Percentiles rank a stretch among this genome's conserved stretches.
Evolutionary conservation across 2,888 invertebrate species (phyloP).

Genomic region (Antheraea assamensis): DNA sequence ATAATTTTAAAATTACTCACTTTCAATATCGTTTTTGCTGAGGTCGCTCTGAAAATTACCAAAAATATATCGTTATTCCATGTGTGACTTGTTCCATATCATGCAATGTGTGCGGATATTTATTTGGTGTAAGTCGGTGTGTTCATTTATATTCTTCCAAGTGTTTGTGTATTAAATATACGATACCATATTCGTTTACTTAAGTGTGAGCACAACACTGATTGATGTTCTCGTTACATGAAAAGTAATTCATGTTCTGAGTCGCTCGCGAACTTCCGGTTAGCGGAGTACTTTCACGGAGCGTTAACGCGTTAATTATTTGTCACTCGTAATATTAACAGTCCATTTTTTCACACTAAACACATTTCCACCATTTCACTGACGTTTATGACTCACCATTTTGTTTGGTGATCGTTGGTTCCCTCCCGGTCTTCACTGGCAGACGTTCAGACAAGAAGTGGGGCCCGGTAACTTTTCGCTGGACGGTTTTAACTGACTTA

Average conservation of each 20-base stretch:
- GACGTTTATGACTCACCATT: conserved; percentile 84
- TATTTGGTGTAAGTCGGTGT: conserved; percentile 45
- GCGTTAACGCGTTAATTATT: conserved; percentile 48
- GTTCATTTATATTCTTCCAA: conserved; percentile 55
- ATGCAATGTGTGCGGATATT: conserved; percentile 59
- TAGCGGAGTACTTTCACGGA: conserved; percentile 67
- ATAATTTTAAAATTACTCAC: conserved; percentile 83
- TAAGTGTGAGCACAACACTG: conserved; percentile 65
- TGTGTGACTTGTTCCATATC: conserved; percentile 50
- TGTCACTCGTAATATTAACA: conserved; percentile 63
- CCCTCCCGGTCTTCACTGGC: conserved; percentile 87
- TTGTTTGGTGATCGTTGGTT: conserved; percentile 85
- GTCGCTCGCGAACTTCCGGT: conserved; percentile 67
- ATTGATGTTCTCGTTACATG: conserved; percentile 38
- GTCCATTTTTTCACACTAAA: conserved; percentile 70
- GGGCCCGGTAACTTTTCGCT: conserved; percentile 85
- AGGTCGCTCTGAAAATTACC: conserved; percentile 90
- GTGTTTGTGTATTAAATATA: conserved; percentile 51
- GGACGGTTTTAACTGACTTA: conserved; percentile 88
- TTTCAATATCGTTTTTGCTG: conserved; percentile 93
- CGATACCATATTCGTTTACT: conserved; percentile 65
- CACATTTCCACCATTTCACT: conserved; percentile 77
- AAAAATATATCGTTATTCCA: conserved; percentile 76
- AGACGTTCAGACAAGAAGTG: conserved; percentile 90
- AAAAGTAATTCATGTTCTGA: conserved; percentile 42